Evolutionary conservation across 2,113 vertebrate genomes (phyloP).

Genomic region (Nettapus auritus): DNA sequence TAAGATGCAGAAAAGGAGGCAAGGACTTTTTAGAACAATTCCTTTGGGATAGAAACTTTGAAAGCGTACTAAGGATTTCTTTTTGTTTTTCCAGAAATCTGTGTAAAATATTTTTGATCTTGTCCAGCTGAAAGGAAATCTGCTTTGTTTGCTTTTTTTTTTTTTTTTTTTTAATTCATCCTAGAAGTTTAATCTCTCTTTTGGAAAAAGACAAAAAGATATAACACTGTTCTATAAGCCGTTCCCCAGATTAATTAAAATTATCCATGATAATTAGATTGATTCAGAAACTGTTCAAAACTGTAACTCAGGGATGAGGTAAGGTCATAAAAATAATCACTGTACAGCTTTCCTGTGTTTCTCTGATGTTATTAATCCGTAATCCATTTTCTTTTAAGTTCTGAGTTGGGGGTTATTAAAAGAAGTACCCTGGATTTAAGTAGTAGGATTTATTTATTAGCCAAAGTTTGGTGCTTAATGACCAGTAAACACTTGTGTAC

Average conservation of each 20-base stretch:
- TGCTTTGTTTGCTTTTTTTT: not conserved
- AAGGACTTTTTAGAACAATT: not conserved
- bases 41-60: not conserved
- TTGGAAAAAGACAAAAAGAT: not conserved
- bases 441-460: not conserved
- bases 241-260: not conserved
- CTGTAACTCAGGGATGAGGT: not conserved
- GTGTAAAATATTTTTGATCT: not conserved
- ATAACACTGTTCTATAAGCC: not conserved
- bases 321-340: not conserved
- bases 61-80: not conserved
- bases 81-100: not conserved
- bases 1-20: not conserved
- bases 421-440: rapidly evolving
- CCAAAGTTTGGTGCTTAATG: not conserved
- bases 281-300: not conserved
- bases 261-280: not conserved
- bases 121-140: not conserved
- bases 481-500: rapidly evolving
- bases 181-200: not conserved
- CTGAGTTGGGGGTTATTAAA: rapidly evolving
- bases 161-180: not conserved
- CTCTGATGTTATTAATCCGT: not conserved
- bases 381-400: not conserved
- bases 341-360: not conserved